Evolutionary conservation across 1,140 invertebrate species (phyloP), one percentile per base, ranked within the genome.

Genomic region (Sminthurinus signatus): DNA sequence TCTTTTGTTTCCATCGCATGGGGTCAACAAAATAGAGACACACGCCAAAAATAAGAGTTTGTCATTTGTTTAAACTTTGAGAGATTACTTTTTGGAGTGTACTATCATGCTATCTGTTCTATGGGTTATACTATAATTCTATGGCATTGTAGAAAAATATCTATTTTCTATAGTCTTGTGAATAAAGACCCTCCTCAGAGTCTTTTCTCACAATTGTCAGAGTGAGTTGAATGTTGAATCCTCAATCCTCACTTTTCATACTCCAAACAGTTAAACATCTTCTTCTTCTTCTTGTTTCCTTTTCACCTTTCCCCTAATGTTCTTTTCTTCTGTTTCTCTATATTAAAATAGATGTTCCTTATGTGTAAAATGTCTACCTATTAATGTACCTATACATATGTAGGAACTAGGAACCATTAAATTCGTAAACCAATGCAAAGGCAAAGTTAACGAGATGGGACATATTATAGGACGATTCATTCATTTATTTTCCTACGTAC

Each of bases 21-120:
- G 62, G 62, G 55, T 57, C 27, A 48, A 44, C n/a, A n/a, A n/a
- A n/a, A n/a, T n/a, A n/a, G 50, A 57, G 62, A 29, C 62, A 64
- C 62, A 64, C 62, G 62, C 62, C 62, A 64, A 64, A 64, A 64
- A 17, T 50, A 50, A 14, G 1, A 28, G n/a, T 29, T 29, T 46
- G 17, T 59, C 8, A n/a, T n/a, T 12, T 29, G 28, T 1, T 21
- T 19, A 42, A 36, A 10, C 21, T 39, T 42, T 25, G 39, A 59
- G 25, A 23, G 19, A 29, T 19, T 15, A 52, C 8, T 21, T 61
- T n/a, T n/a, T n/a, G n/a, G n/a, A n/a, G n/a, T n/a, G n/a, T n/a
- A n/a, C n/a, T n/a, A n/a, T n/a, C n/a, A n/a, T n/a, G n/a, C n/a
- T n/a, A n/a, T n/a, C n/a, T n/a, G n/a, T n/a, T n/a, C n/a, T n/a